Conservation (phyloP, 2,888 invertebrate genomes). For the Acronicta aceris region DNA sequence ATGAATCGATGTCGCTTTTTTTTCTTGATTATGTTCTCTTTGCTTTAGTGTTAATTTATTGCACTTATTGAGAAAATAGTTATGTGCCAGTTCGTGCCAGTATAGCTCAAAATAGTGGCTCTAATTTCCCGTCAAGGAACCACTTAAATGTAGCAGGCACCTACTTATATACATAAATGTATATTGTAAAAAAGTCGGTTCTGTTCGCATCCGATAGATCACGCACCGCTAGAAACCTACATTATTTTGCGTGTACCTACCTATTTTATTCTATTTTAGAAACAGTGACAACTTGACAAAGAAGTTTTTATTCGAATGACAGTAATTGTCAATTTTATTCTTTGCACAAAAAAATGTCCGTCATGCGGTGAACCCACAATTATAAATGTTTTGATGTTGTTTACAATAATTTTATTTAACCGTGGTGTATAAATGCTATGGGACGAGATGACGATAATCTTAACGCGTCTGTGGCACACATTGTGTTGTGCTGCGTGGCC, state of each 20-base stretch:
- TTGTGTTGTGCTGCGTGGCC: conserved; percentile 75
- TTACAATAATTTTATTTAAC: conserved; percentile 19
- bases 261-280: neutral
- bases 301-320: conserved; percentile 32
- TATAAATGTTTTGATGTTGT: conserved; percentile 31
- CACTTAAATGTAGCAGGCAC: no score
- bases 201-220: no score
- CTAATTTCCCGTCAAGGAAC: no score
- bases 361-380: conserved; percentile 8
- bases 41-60: no score
- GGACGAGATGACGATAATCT: conserved; percentile 71
- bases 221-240: no score
- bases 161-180: no score
- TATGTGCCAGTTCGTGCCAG: no score
- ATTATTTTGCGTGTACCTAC: neutral
- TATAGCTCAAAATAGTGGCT: no score
- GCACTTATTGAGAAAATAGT: no score
- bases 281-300: neutral
- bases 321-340: conserved; percentile 31
- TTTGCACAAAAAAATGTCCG: conserved; percentile 18
- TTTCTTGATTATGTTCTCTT: no score
- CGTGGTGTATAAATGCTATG: conserved; percentile 63
- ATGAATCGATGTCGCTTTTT: no score
- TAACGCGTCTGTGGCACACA: conserved; percentile 74
- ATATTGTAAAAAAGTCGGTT: no score